Conservation (phyloP, 2,797 vertebrate genomes). For the Phoeniculus purpureus region DNA sequence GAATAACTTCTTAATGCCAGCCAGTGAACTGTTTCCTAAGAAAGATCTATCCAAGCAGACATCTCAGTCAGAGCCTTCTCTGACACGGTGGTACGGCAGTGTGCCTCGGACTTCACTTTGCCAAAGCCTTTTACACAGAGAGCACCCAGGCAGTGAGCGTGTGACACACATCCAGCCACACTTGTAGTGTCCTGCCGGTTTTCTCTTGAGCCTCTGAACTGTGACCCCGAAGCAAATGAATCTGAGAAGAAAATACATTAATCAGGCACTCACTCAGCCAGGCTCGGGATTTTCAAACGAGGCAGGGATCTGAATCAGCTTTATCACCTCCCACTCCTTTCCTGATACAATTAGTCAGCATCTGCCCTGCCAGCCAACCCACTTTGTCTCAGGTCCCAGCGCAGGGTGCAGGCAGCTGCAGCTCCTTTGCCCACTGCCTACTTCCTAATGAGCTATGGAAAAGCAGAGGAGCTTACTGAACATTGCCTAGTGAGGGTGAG, state of each 20-base stretch:
- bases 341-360: constrained; percentile 40
- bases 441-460: background rate
- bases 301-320: constrained; percentile 44
- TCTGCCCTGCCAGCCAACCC: background rate
- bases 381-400: background rate
- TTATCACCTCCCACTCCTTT: constrained; percentile 9
- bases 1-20: background rate
- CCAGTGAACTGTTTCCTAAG: background rate
- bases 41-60: background rate
- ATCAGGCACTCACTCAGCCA: constrained; percentile 5
- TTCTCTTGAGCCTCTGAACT: constrained; percentile 44
- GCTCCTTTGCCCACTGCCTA: background rate
- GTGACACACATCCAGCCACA: background rate
- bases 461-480: background rate
- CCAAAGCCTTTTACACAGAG: background rate
- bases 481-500: background rate
- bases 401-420: background rate
- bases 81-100: accelerated
- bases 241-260: constrained; percentile 49
- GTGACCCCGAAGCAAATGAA: constrained; percentile 54
- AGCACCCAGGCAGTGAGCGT: background rate
- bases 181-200: background rate
- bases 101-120: background rate
- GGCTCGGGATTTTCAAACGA: constrained; percentile 14
- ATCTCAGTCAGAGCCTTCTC: background rate